Base-by-base conservation (phyloP, 2,888 invertebrate genomes). In the Macaria notata region DNA sequence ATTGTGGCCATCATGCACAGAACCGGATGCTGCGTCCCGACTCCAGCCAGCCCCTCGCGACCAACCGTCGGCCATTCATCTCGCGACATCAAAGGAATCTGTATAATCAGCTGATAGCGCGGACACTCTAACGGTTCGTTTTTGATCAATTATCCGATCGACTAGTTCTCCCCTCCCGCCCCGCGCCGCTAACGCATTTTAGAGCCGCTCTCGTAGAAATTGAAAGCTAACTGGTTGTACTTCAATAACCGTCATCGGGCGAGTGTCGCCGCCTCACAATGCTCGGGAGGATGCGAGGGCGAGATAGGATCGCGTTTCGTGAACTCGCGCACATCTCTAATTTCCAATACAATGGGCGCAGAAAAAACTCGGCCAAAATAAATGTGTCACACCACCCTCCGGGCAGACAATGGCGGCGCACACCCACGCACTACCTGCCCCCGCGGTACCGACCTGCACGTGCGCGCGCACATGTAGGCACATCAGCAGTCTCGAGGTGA, bases 311-410 rank as follows among this genome's bases (percentile, higher is more conserved):
- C 88, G 84, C 79, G 82, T 86, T 84, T 83, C 88, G 83, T 88
- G 86, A 86, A 86, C 88, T 86, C 73, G 80, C 76, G 78, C 78
- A 85, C 82, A 84, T 86, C 85, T 89, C 87, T 88, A 87, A 88
- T 89, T 88, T 86, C 78, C 86, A 88, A 89, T 86, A 91, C 90
- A 91, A 91, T 90, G 88, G 87, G 79, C 75, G 77, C 76, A 81
- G 85, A 87, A 89, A 90, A 89, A 88, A 88, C 81, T 84, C 77
- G 83, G 83, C 84, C 79, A 84, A 86, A 88, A 89, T 88, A 88
- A 88, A 88, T 88, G 88, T 90, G 90, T 90, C 90, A 86, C 87
- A 88, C 19, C 19, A 36, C 33, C 5, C 7, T 84, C 68, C 59
- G 52, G 72, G 75, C 84, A 84, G 75, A 91, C 89, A 89, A 90